Conservation (phyloP, 2,888 invertebrate genomes). For the Craniophora ligustri region DNA sequence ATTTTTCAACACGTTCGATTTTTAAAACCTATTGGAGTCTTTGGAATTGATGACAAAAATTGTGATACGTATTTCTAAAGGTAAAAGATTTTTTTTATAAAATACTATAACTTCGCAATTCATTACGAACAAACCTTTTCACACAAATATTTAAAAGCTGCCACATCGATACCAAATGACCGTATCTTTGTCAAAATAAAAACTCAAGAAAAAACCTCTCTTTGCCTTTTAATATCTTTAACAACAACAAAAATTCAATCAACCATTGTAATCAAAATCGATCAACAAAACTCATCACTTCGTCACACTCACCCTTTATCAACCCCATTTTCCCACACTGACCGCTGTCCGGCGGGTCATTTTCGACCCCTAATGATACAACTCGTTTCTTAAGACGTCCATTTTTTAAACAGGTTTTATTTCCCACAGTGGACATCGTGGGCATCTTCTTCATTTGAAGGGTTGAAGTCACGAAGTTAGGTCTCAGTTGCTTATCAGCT, state of each 20-base stretch:
- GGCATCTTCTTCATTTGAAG: conserved; percentile 58
- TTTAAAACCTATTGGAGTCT: too few species aligned
- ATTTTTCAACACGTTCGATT: too few species aligned
- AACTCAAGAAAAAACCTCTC: too few species aligned
- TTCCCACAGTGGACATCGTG: conserved; percentile 61
- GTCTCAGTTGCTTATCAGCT: conserved; percentile 4
- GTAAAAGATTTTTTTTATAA: too few species aligned
- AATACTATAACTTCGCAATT: too few species aligned
- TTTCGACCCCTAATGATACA: conserved; percentile 59
- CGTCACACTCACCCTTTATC: conserved; percentile 37
- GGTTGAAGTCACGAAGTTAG: conserved; percentile 28
- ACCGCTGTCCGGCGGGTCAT: conserved; percentile 66
- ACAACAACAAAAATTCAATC: conserved; percentile 10
- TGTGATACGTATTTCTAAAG: too few species aligned
- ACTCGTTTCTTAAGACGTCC: conserved; percentile 60
- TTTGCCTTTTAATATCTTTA: too few species aligned
- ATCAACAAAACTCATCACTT: conserved; percentile 29
- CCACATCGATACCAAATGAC: too few species aligned
- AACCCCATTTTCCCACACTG: conserved; percentile 65
- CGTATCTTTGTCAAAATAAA: too few species aligned
- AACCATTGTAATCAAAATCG: conserved; percentile 15
- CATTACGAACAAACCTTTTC: too few species aligned
- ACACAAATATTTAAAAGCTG: too few species aligned
- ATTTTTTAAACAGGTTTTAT: conserved; percentile 54
- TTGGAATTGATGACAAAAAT: too few species aligned